Evolutionary conservation across 2,888 invertebrate species (phyloP), one percentile per base, ranked within the genome.

Genomic region (Drosophila subquinaria): DNA sequence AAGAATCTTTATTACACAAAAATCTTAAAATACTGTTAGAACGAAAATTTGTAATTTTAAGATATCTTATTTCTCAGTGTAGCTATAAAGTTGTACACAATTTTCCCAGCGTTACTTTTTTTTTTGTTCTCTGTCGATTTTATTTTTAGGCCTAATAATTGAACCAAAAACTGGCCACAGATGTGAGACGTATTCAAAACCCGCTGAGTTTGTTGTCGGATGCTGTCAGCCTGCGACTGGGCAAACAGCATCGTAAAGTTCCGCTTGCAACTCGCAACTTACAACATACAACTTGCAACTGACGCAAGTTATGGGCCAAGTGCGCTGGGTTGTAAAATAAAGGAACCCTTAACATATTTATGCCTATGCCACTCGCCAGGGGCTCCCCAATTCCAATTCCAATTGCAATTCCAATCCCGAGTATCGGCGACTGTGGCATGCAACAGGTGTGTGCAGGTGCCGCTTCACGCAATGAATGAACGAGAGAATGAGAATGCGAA

Each of bases 121-220:
- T 17, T 33, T 42, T 15, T 42, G 4, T 10, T 17, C 9, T 17
- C 57, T 47, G 36, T 15, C 47, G 47, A 45, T 56, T 56, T 38
- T 36, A 1, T 15, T 45, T 47, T 36, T 20, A 11, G 36, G 11
- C 6, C 23, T 23, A 20, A 35, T 13, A 57, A 47, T 47, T 30
- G 48, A 38, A 38, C 27, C 23, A 35, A n/a, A n/a, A 62, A 47
- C 70, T 55, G 20, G 50, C 48, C 23, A 61, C 63, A 57, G 50
- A 56, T 57, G 17, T 17, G 35, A 57, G 43, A 52, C 30, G 30
- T 30, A 30, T 57, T 62, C 43, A 43, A 20, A 50, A 27, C 76
- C 69, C 73, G 77, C 77, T 76, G 76, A 51, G 73, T 63, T 66
- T 56, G 74, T 76, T 85, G 82, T 82, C 82, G 82, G 86, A 82